Evolutionary conservation across 2,797 vertebrate genomes (phyloP).

Genomic region (Melanitta fusca): DNA sequence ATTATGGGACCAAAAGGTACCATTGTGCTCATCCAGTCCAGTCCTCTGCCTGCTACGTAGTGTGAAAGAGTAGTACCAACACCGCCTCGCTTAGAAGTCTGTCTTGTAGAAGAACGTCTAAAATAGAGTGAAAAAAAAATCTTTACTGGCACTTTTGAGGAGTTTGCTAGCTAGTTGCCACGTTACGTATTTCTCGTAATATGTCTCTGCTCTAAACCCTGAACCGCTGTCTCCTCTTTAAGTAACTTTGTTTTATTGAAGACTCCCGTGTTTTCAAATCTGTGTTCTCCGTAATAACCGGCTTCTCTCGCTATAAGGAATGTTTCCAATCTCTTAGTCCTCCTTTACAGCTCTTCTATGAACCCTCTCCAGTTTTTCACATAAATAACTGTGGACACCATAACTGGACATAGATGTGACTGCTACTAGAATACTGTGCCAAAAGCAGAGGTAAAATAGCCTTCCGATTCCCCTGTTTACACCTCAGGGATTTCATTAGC

Average conservation of each 20-base stretch:
- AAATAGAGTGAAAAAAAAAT: background rate
- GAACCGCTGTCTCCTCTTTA: background rate
- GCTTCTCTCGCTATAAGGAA: background rate
- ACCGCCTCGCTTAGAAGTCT: rapidly evolving
- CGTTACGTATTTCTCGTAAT: background rate
- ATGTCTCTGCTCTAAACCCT: background rate
- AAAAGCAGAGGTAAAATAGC: background rate
- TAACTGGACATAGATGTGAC: background rate
- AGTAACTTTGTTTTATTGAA: background rate
- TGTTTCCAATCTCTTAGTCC: background rate
- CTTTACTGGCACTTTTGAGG: no score
- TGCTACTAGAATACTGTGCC: background rate
- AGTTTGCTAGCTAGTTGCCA: background rate
- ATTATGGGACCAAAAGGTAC: background rate
- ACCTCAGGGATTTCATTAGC: background rate
- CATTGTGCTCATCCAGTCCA: background rate
- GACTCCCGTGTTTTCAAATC: background rate
- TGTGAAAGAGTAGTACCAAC: rapidly evolving
- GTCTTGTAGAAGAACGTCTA: background rate
- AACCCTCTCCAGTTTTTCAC: background rate
- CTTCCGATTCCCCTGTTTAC: no score
- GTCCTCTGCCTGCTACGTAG: background rate
- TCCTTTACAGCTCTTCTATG: background rate
- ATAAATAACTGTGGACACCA: background rate
- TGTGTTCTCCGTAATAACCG: background rate